These are phyloP conservation scores for Caloenas nicobarica DNA, from an alignment of 2,113 vertebrate genomes.

Conservation along the genomic window DNA sequence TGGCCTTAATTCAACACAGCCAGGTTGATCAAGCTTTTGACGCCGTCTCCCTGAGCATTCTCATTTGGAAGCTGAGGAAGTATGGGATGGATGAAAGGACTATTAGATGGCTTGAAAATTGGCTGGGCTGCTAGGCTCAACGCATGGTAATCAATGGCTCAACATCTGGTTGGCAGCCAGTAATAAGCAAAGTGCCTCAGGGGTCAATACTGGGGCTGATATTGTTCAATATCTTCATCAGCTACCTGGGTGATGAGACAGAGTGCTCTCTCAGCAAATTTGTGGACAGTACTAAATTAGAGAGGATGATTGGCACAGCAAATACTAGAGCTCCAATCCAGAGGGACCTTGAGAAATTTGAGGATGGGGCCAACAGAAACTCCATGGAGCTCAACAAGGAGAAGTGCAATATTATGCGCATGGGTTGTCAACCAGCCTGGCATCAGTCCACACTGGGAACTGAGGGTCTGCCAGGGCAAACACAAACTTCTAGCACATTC, in stretches of 20 bases:
- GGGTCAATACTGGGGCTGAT: slow-evolving; percentile 39
- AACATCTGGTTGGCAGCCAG: slow-evolving; percentile 37
- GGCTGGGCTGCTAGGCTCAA: neutral
- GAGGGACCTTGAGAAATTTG: neutral
- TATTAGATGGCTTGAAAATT: neutral
- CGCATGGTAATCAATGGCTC: slow-evolving; percentile 43
- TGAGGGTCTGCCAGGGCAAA: neutral
- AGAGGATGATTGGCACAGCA: neutral
- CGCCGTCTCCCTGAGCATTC: neutral
- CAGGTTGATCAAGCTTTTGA: neutral
- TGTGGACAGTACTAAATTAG: neutral
- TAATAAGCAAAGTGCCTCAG: slow-evolving; percentile 40
- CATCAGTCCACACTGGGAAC: neutral
- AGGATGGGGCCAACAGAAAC: neutral
- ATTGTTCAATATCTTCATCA: slow-evolving; percentile 35
- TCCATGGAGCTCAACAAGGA: neutral
- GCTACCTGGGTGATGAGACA: slow-evolving; percentile 16
- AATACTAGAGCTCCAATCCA: neutral
- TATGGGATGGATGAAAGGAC: neutral
- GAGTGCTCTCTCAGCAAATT: slow-evolving; percentile 14
- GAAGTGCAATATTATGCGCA: neutral
- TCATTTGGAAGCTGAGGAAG: slow-evolving; percentile 23
- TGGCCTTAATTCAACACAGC: slow-evolving; percentile 20
- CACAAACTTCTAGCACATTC: neutral
- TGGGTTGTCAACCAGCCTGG: neutral